Conservation (phyloP, 2,113 vertebrate genomes). For the Phasianus colchicus region DNA sequence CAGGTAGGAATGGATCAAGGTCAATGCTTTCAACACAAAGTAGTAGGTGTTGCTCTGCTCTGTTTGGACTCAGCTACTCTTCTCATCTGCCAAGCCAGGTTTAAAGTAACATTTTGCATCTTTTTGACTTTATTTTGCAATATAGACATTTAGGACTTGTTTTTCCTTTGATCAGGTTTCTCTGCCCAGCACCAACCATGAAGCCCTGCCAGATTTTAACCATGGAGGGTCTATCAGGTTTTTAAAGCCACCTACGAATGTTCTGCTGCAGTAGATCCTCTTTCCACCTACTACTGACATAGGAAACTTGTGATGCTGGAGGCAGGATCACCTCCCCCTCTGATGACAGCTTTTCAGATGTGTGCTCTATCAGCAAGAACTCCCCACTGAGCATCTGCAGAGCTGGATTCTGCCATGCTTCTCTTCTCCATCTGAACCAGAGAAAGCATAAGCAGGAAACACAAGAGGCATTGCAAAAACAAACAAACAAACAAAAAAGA, state of each 20-base stretch:
- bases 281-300: not conserved
- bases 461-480: not conserved
- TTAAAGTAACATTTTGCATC: not conserved
- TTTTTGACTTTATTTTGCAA: not conserved
- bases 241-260: not conserved
- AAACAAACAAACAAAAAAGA: not conserved
- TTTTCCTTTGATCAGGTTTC: not conserved
- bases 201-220: not conserved
- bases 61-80: not conserved
- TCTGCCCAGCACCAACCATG: not conserved
- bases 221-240: not conserved
- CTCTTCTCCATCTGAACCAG: not conserved
- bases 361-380: not conserved
- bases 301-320: not conserved
- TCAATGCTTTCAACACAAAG: rapidly evolving
- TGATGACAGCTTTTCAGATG: not conserved
- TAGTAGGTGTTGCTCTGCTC: not conserved
- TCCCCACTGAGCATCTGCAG: not conserved
- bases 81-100: rapidly evolving
- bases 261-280: slow-evolving; percentile 5
- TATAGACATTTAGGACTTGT: not conserved
- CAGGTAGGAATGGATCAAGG: rapidly evolving
- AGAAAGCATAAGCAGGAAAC: not conserved
- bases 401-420: not conserved
- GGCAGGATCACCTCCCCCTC: not conserved